These are phyloP conservation scores for Amphipoea oculea DNA, from an alignment of 2,888 invertebrate genomes.

Conservation along the genomic window DNA sequence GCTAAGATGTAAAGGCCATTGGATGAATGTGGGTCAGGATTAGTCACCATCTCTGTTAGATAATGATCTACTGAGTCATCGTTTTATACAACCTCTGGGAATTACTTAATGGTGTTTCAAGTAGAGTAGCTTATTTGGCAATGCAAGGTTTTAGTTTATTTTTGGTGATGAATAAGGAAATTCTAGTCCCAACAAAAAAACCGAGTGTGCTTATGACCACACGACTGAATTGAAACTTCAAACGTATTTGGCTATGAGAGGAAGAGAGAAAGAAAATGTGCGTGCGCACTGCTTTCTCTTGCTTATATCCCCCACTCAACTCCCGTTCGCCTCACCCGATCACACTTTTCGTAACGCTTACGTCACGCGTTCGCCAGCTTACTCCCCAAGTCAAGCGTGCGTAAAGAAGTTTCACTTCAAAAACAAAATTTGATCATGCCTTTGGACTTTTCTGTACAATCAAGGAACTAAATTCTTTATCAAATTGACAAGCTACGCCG, in stretches of 20 bases:
- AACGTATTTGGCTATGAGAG: no score
- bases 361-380: no score
- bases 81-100: neutral
- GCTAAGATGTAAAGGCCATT: slow-evolving; percentile 25
- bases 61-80: slow-evolving; percentile 45
- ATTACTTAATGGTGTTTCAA: slow-evolving; percentile 17
- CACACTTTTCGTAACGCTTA: no score
- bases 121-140: neutral
- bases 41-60: slow-evolving; percentile 47
- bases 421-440: neutral
- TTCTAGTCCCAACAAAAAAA: neutral
- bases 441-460: neutral
- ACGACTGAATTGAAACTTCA: no score
- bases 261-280: no score
- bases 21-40: slow-evolving; percentile 40
- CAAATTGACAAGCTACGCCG: neutral
- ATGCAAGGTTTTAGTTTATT: neutral
- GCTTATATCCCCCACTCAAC: no score
- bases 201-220: no score
- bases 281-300: no score
- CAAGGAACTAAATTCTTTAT: neutral
- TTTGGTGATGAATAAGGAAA: neutral
- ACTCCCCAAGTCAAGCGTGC: no score
- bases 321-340: no score
- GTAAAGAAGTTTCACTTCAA: no score